Percentiles rank a stretch among this genome's conserved stretches.
These are phyloP conservation scores for Scomber japonicus DNA, from an alignment of 2,113 vertebrate genomes.

Conservation along the genomic window DNA sequence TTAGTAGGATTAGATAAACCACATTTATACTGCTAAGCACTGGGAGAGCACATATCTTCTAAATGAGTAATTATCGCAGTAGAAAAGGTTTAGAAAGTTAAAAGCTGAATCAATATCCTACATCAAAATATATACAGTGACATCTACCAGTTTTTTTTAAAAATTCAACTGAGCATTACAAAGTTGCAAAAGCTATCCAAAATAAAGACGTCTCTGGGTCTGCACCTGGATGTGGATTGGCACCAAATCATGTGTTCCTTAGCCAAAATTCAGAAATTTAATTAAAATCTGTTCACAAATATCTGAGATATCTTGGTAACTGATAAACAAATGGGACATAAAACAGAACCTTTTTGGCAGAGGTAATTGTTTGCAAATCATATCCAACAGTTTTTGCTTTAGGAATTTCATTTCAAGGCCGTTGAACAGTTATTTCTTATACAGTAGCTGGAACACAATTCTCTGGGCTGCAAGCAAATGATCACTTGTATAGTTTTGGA, in stretches of 20 bases:
- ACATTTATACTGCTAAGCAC: background rate
- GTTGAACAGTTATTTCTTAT: background rate
- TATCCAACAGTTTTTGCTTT: background rate
- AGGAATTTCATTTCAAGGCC: background rate
- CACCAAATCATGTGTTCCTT: background rate
- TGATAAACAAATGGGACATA: slow-evolving; percentile 9
- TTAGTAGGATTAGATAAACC: background rate
- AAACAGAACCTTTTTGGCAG: slow-evolving; percentile 14
- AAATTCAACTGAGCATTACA: background rate
- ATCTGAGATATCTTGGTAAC: background rate
- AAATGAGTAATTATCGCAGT: background rate
- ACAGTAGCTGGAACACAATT: background rate
- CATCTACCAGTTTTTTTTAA: slow-evolving; percentile 1
- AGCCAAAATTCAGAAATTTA: slow-evolving; percentile 2
- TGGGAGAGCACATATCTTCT: background rate
- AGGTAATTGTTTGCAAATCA: background rate
- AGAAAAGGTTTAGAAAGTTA: background rate
- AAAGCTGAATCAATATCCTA: background rate
- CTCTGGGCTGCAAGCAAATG: background rate
- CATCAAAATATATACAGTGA: slow-evolving; percentile 14
- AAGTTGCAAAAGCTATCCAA: too few species aligned
- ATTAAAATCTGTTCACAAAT: background rate
- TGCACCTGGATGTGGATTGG: slow-evolving; percentile 21
- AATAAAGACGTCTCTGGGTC: background rate
- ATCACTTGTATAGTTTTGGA: background rate